These are phyloP conservation scores for Drosophila conformis DNA, from an alignment of 2,888 invertebrate species.

Conservation along the genomic window DNA sequence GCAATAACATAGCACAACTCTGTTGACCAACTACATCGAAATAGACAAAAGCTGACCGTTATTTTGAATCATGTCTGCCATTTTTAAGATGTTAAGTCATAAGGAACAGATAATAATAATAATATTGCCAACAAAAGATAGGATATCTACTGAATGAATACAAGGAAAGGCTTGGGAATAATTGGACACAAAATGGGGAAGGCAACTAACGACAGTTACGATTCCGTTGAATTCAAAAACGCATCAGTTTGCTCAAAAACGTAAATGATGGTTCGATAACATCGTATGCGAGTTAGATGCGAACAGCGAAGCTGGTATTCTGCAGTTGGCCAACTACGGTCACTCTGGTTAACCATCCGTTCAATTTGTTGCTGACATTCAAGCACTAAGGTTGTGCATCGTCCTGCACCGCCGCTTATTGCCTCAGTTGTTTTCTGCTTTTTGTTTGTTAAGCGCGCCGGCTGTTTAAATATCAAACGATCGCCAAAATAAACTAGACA, in stretches of 20 bases:
- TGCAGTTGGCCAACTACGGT: conserved; percentile 5
- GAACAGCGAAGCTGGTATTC: conserved; percentile 11
- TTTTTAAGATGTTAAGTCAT: background rate
- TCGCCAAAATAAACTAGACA: conserved; percentile 19
- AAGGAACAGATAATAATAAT: background rate
- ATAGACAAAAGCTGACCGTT: background rate
- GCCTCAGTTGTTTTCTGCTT: background rate
- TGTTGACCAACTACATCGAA: background rate
- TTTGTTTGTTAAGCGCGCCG: conserved; percentile 40
- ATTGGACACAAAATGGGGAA: background rate
- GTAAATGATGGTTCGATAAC: background rate
- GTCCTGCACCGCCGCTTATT: background rate
- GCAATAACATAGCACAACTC: background rate
- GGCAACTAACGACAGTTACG: background rate
- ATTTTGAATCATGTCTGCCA: background rate
- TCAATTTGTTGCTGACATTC: conserved; percentile 50
- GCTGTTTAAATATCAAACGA: conserved; percentile 49
- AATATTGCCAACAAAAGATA: background rate
- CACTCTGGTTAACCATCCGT: conserved; percentile 16
- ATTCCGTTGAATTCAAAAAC: background rate
- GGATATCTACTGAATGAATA: background rate
- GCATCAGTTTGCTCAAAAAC: background rate
- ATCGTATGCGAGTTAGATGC: conserved; percentile 9
- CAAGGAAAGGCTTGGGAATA: background rate
- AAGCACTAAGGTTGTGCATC: conserved; percentile 18